Evolutionary conservation across 2,113 vertebrate genomes (phyloP), one percentile per base, ranked within the genome.

Genomic region (Campylomormyrus tamandua): DNA sequence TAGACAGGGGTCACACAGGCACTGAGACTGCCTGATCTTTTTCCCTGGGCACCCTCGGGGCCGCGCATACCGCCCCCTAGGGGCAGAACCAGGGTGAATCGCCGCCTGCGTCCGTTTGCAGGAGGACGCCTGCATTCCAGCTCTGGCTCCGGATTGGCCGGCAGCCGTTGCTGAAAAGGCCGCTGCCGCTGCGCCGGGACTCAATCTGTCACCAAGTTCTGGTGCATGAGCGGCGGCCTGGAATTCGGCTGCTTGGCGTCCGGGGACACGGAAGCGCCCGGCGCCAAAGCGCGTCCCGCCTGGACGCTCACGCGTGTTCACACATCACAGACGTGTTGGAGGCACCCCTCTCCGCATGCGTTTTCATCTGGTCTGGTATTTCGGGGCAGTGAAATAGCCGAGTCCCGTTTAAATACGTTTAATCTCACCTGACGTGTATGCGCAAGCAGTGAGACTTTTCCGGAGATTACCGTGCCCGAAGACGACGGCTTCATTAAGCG

Each of bases 141-240:
- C 74, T 80, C 74, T 80, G 35, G 74, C 74, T 39, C 31, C 74
- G 17, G 74, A 80, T 39, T 77, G 70, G 70, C 70, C 5, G 70
- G 35, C 70, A 17, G 27, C 70, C 70, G 27, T 35, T 1, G 70
- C 31, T 39, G 62, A 80, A 19, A 19, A 35, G 74, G 31, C 70
- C 35, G 15, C 42, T 42, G 35, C 74, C 35, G 15, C 42, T 42
- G 35, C 74, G 31, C 35, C 6, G 74, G 31, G 74, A 80, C 74
- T 80, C 74, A 80, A 80, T 80, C 74, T 80, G 74, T 80, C 74
- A 80, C 74, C 74, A 7, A 7, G 74, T 80, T 80, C 74, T 80
- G 74, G 31, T 80, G 74, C 74, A 7, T 19, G 74, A 39, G 9
- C 35, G 74, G 35, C 74, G 27, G 62, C 3, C 62, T 13, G 62